These are phyloP conservation scores for Apis florea DNA, from an alignment of 1,140 invertebrate species.

Conservation along the genomic window DNA sequence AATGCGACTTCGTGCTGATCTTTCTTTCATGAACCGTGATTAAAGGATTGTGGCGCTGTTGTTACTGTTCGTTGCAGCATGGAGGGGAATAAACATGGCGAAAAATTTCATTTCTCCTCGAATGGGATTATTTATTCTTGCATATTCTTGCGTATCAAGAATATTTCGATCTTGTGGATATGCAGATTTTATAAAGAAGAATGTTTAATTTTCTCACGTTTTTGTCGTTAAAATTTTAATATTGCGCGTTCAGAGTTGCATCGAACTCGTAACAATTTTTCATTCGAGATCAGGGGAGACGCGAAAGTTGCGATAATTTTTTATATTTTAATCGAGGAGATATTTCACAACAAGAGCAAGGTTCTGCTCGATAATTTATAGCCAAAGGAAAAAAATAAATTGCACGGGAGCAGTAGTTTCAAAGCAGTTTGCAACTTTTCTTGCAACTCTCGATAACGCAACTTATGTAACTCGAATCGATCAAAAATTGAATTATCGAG, in stretches of 20 bases:
- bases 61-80: not conserved
- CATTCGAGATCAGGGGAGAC: too few relatives aligned
- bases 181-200: too few relatives aligned
- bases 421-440: constrained; percentile 29
- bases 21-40: not conserved
- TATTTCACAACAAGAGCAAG: not conserved
- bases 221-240: too few relatives aligned
- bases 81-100: not conserved
- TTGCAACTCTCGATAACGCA: constrained; percentile 12
- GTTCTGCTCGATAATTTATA: not conserved
- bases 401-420: not conserved
- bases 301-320: too few relatives aligned
- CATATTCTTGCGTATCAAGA: too few relatives aligned
- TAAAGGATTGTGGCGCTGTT: not conserved
- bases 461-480: not conserved
- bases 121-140: too few relatives aligned
- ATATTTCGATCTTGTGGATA: too few relatives aligned
- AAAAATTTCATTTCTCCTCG: not conserved
- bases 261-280: too few relatives aligned
- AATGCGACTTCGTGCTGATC: constrained; percentile 1
- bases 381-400: not conserved
- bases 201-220: too few relatives aligned
- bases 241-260: too few relatives aligned
- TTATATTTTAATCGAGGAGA: not conserved
- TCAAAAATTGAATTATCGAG: constrained; percentile 38